A percentile compares a stretch with the other conserved stretches of the same genome.
phyloP scores from a whole-genome alignment of 2,888 invertebrate genomes.

The Oconnorella tubifera region DNA sequence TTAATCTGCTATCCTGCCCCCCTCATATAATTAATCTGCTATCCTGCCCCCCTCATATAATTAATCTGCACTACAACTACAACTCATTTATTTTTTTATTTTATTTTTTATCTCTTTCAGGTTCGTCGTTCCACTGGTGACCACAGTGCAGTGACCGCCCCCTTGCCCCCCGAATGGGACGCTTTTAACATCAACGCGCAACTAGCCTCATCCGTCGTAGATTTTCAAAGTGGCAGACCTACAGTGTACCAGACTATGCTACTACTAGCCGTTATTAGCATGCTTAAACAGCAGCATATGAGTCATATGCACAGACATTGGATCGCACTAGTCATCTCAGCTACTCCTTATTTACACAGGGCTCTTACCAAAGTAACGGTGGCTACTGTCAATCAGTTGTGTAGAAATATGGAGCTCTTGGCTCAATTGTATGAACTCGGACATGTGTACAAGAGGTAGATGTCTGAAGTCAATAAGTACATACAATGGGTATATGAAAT shows the following conservation, averaged over 20 bases:
- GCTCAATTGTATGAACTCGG: constrained; percentile 51
- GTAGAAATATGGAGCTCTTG: constrained; percentile 71
- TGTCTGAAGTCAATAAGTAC: too few species aligned
- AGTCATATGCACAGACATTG: constrained; percentile 67
- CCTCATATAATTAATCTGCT: not conserved
- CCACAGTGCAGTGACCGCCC: constrained; percentile 19
- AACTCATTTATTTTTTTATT: not conserved
- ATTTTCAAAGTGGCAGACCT: constrained; percentile 55
- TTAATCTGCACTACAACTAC: not conserved
- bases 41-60: too few species aligned
- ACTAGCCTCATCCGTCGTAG: constrained; percentile 15
- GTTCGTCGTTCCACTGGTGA: constrained; percentile 56
- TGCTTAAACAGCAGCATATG: constrained; percentile 69
- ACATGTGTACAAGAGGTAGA: constrained; percentile 20
- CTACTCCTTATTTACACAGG: constrained; percentile 73
- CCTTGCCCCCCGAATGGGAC: constrained; percentile 57
- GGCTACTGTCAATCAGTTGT: constrained; percentile 74
- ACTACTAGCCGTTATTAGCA: constrained; percentile 72
- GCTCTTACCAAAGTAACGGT: constrained; percentile 74
- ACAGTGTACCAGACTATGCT: constrained; percentile 74
- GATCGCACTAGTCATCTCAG: constrained; percentile 75
- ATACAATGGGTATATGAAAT: too few species aligned
- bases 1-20: not conserved
- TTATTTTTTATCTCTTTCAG: not conserved
- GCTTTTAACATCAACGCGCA: constrained; percentile 42